Evolutionary conservation across 2,888 invertebrate genomes (phyloP).

Genomic region (Molorchus minor): DNA sequence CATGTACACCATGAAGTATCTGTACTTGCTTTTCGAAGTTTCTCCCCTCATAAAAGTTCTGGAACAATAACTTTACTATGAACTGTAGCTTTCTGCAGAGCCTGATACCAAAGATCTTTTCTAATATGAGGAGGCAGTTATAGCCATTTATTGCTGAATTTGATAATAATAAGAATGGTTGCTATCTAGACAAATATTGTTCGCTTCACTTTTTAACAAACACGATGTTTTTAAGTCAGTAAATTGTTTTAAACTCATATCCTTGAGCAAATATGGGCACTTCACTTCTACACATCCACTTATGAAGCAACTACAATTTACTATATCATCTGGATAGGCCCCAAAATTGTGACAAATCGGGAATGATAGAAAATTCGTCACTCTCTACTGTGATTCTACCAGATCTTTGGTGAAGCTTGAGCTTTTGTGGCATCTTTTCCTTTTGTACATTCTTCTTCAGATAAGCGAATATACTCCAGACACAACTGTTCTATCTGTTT

Average conservation of each 20-base stretch:
- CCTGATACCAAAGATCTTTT: conserved; percentile 25
- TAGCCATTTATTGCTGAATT: conserved; percentile 30
- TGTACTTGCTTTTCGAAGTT: neutral
- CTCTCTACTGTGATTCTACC: conserved; percentile 28
- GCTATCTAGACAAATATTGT: conserved; percentile 6
- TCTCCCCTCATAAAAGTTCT: conserved; percentile 24
- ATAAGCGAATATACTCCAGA: no score
- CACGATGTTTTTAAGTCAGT: neutral
- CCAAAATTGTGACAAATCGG: conserved; percentile 14
- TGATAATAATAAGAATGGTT: conserved; percentile 31
- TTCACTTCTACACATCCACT: conserved; percentile 28
- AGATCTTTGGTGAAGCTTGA: conserved; percentile 25
- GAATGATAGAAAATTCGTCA: conserved; percentile 20
- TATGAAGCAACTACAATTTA: conserved; percentile 25
- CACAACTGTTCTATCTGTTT: neutral
- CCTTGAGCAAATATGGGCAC: conserved; percentile 23
- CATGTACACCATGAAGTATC: conserved; percentile 28
- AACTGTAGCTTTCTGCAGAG: conserved; percentile 8
- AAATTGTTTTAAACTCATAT: conserved; percentile 10
- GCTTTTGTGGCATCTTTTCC: conserved; percentile 9
- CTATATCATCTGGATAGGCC: conserved; percentile 24
- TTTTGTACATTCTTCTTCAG: neutral
- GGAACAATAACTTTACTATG: conserved; percentile 28
- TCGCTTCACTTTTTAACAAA: neutral
- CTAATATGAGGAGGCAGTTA: conserved; percentile 22